phyloP scores from a whole-genome alignment of 2,888 invertebrate species.

The Hetaerina titia region DNA sequence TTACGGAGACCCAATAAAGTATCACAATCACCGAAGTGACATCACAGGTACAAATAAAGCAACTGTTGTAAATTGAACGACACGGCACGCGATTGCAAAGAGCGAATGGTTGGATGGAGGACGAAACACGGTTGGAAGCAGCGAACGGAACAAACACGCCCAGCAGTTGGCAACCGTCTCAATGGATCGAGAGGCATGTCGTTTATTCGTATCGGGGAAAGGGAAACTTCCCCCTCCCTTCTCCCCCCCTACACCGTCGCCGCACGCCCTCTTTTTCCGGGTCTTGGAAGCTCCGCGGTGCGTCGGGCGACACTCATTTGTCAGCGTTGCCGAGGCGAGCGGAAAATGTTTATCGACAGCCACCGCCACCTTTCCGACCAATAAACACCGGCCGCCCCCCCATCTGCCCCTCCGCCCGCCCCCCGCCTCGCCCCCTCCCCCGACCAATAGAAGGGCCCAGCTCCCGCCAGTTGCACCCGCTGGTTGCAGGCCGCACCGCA shows the following conservation, averaged over 20 bases:
- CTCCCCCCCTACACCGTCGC: neutral
- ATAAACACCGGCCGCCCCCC: neutral
- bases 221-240: neutral
- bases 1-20: no score
- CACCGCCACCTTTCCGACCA: neutral
- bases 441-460: neutral
- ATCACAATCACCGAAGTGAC: no score
- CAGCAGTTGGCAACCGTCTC: neutral
- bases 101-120: no score
- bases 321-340: neutral
- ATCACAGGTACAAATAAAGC: no score
- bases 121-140: no score
- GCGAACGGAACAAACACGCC: no score
- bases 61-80: no score
- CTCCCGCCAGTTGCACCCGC: no score
- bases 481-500: no score
- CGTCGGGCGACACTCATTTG: constrained; percentile 15
- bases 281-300: neutral
- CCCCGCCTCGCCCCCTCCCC: neutral
- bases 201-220: neutral
- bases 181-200: neutral
- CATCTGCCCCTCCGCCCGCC: neutral
- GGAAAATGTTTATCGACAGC: constrained; percentile 5
- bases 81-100: no score
- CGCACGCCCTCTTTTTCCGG: neutral